Conservation (phyloP, 2,888 invertebrate species). For the Ametastegia equiseti region DNA sequence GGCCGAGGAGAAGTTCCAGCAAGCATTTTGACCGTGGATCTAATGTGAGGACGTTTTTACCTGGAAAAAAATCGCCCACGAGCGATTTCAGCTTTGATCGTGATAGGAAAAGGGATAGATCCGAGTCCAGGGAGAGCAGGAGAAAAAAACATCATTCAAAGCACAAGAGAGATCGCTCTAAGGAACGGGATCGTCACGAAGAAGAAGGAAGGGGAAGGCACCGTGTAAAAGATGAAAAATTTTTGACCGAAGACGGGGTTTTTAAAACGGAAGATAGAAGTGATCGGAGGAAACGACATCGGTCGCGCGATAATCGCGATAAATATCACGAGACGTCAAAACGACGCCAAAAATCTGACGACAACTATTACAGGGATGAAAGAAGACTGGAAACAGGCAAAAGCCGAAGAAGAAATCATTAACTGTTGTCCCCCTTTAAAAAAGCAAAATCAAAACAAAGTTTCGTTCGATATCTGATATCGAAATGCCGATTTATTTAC, state of each 20-base stretch:
- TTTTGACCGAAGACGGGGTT: constrained; percentile 31
- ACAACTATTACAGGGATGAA: not conserved
- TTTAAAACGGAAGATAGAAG: constrained; percentile 29
- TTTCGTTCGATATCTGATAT: not conserved
- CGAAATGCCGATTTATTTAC: no score
- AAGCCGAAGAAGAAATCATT: not conserved
- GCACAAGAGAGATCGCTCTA: constrained; percentile 12
- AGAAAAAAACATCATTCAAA: constrained; percentile 24
- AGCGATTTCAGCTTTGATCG: not conserved
- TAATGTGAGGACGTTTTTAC: constrained; percentile 6
- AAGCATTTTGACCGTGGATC: constrained; percentile 5
- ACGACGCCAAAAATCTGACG: not conserved
- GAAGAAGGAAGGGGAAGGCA: constrained; percentile 11
- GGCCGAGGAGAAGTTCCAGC: constrained; percentile 12
- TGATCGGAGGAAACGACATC: constrained; percentile 30
- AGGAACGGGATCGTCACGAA: not conserved
- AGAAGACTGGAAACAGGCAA: not conserved
- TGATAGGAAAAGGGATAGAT: constrained; percentile 6
- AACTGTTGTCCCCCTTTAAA: not conserved
- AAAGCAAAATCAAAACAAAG: not conserved
- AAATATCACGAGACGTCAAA: not conserved
- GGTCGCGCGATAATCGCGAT: not conserved
- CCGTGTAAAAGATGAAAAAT: not conserved
- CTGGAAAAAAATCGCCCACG: not conserved
- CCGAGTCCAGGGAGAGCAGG: not conserved